These are phyloP conservation scores for Drosophila suzukii DNA, from an alignment of 1,140 invertebrate species.

Conservation along the genomic window DNA sequence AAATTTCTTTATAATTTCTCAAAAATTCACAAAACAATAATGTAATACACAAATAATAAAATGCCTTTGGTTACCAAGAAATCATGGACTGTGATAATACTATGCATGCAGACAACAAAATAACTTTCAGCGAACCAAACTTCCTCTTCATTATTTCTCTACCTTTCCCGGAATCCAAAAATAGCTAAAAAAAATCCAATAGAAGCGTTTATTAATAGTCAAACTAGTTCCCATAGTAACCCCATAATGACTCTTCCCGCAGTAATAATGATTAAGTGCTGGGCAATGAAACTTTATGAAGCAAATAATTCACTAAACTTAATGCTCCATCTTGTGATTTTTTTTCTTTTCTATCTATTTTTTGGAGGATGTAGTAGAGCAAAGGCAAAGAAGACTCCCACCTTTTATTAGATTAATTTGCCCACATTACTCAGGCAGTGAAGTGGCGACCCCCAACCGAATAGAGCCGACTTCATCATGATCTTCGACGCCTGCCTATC, in stretches of 20 bases:
- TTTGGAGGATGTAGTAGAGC: slow-evolving; percentile 2
- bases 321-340: slow-evolving; percentile 30
- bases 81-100: neutral
- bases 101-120: neutral
- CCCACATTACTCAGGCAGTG: slow-evolving; percentile 63
- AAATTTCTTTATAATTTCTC: too few species aligned
- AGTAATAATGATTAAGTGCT: slow-evolving; percentile 57
- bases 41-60: neutral
- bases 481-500: slow-evolving; percentile 63
- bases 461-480: slow-evolving; percentile 50
- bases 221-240: slow-evolving; percentile 41
- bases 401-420: slow-evolving; percentile 82
- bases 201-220: slow-evolving; percentile 46
- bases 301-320: slow-evolving; percentile 53
- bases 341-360: slow-evolving; percentile 1
- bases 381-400: slow-evolving; percentile 58
- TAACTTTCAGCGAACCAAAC: slow-evolving; percentile 4
- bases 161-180: slow-evolving; percentile 20
- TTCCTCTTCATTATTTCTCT: slow-evolving; percentile 14
- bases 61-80: neutral
- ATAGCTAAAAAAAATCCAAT: slow-evolving; percentile 30
- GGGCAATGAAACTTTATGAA: slow-evolving; percentile 59
- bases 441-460: slow-evolving; percentile 59
- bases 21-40: neutral
- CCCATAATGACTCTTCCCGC: slow-evolving; percentile 24